Conservation (phyloP, 2,888 invertebrate genomes). For the Muscina levida region DNA sequence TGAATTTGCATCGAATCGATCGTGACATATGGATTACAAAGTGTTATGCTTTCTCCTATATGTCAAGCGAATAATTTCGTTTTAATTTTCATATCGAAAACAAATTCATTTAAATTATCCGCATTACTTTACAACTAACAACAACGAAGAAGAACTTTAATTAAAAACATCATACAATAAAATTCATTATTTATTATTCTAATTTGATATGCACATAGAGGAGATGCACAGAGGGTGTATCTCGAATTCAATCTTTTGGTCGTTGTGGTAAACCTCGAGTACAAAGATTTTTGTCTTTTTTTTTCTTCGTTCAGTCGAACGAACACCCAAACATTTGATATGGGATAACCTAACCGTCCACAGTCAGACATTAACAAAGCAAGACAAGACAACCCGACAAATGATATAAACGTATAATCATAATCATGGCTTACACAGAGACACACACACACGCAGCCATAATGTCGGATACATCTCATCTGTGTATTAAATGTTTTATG, state of each 20-base stretch:
- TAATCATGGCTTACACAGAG: neutral
- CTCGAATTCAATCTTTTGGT: no score
- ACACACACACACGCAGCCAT: slow-evolving; percentile 12
- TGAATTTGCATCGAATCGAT: no score
- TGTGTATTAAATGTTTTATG: slow-evolving; percentile 10
- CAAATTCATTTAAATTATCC: slow-evolving; percentile 10
- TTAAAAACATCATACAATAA: slow-evolving; percentile 55
- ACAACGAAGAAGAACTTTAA: slow-evolving; percentile 48
- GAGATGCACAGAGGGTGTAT: no score
- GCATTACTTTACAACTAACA: neutral
- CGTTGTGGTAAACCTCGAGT: no score
- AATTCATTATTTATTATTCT: slow-evolving; percentile 60
- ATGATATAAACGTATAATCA: slow-evolving; percentile 11
- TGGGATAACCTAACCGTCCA: no score
- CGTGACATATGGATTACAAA: no score
- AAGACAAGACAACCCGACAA: slow-evolving; percentile 10
- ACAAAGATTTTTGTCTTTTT: no score
- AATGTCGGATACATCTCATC: slow-evolving; percentile 9
- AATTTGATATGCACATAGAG: slow-evolving; percentile 59
- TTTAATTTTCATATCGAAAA: neutral
- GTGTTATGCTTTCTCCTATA: no score
- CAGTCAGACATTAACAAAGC: no score
- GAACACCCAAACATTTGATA: no score
- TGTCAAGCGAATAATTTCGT: neutral
- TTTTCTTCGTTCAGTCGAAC: no score